A percentile compares a stretch with the other conserved stretches of the same genome.
phyloP scores from a whole-genome alignment of 2,888 invertebrate genomes.

The Fissipunctia ypsillon region DNA sequence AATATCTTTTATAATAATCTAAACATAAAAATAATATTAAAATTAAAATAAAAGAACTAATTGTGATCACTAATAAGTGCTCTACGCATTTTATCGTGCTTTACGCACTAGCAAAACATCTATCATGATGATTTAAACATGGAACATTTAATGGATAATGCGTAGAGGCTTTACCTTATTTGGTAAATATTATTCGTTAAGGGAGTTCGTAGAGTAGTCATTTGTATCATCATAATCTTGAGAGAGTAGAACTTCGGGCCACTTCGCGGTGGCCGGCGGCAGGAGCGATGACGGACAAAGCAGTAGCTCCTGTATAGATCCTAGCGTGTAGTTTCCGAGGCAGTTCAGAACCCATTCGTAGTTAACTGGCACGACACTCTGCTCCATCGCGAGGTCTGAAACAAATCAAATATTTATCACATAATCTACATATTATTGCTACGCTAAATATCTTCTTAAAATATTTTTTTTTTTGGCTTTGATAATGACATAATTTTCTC shows the following conservation, averaged over 20 bases:
- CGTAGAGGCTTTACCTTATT: constrained; percentile 18
- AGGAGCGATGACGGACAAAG: constrained; percentile 81
- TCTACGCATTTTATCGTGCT: neutral
- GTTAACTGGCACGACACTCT: constrained; percentile 84
- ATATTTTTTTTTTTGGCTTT: neutral
- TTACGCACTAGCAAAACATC: neutral
- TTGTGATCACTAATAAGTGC: constrained; percentile 14
- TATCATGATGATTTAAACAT: constrained; percentile 1
- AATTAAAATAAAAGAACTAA: constrained; percentile 14
- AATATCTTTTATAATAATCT: constrained; percentile 12
- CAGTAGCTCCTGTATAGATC: constrained; percentile 78
- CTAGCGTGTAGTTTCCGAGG: constrained; percentile 81
- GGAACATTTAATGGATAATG: neutral
- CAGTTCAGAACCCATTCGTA: constrained; percentile 89
- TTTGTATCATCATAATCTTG: constrained; percentile 70
- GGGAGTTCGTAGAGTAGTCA: constrained; percentile 8
- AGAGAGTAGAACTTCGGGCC: constrained; percentile 78
- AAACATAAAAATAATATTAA: constrained; percentile 7
- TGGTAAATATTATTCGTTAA: constrained; percentile 23
- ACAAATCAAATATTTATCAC: constrained; percentile 50
- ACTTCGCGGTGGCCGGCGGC: constrained; percentile 71
- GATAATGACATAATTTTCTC: neutral
- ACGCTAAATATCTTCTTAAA: neutral
- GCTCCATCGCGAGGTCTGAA: constrained; percentile 83
- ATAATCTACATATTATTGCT: neutral